These are phyloP conservation scores for Eulacestoma nigropectus DNA, from an alignment of 2,113 vertebrate genomes.

Conservation along the genomic window DNA sequence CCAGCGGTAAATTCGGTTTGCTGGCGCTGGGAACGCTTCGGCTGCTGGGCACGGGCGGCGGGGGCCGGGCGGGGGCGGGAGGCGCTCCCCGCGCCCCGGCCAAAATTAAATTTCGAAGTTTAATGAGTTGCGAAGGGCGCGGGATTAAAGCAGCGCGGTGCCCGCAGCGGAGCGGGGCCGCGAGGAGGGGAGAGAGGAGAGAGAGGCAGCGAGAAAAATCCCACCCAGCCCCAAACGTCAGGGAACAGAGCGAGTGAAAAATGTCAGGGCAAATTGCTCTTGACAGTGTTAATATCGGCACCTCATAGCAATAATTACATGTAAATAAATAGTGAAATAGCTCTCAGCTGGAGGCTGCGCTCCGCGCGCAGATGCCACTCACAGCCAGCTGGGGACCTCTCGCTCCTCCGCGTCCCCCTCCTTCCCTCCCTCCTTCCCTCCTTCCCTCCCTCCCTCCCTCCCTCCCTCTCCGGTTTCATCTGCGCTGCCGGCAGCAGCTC, in stretches of 20 bases:
- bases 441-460: neutral
- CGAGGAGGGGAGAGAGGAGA: neutral
- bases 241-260: constrained; percentile 89
- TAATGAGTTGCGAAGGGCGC: constrained; percentile 79
- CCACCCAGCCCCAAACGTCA: constrained; percentile 73
- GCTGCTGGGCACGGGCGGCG: constrained; percentile 73
- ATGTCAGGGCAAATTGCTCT: constrained; percentile 99
- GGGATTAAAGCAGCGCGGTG: constrained; percentile 27
- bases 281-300: constrained; percentile 99
- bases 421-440: neutral
- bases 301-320: constrained; percentile 99
- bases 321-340: constrained; percentile 99
- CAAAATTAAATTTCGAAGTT: constrained; percentile 86
- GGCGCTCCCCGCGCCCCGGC: constrained; percentile 53
- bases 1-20: constrained; percentile 33
- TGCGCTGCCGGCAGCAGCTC: neutral
- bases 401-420: neutral
- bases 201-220: neutral
- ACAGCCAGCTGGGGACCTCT: constrained; percentile 88
- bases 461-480: neutral
- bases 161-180: neutral
- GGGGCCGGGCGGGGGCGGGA: constrained; percentile 34
- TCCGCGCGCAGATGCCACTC: constrained; percentile 73
- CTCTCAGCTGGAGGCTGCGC: constrained; percentile 94
- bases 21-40: constrained; percentile 71